These are phyloP conservation scores for Thereva nobilitata DNA, from an alignment of 2,888 invertebrate genomes.

Conservation along the genomic window DNA sequence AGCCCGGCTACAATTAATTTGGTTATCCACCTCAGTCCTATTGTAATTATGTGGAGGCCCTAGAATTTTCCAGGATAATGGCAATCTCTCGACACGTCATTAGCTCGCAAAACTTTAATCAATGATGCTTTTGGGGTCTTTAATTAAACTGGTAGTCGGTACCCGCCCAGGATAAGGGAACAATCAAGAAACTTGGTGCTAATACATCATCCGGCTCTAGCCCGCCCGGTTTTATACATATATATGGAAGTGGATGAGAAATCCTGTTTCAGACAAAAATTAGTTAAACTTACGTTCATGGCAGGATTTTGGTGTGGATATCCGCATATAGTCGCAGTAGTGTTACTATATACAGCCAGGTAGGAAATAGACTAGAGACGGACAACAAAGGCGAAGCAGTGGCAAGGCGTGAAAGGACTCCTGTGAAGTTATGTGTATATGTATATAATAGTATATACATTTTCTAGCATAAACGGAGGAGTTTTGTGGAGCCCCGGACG, in stretches of 20 bases:
- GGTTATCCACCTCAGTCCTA: no score
- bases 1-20: no score
- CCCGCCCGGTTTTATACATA: background rate
- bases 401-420: conserved; percentile 4
- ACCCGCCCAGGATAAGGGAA: background rate
- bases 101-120: conserved; percentile 27
- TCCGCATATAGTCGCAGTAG: no score
- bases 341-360: no score
- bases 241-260: background rate
- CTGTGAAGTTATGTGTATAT: conserved; percentile 3
- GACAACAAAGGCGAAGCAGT: background rate
- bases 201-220: conserved; percentile 22
- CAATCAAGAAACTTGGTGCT: conserved; percentile 16
- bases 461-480: background rate
- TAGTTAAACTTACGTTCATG: background rate
- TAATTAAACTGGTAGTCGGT: conserved; percentile 8
- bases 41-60: background rate
- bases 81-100: conserved; percentile 9
- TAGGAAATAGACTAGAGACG: background rate
- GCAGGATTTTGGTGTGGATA: no score
- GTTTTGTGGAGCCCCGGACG: background rate
- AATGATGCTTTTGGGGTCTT: conserved; percentile 8
- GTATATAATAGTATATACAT: conserved; percentile 8
- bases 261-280: conserved; percentile 17
- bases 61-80: conserved; percentile 3